Evolutionary conservation across 1,140 invertebrate species (phyloP), one percentile per base, ranked within the genome.

Genomic region (Zaprionus kolodkinae): DNA sequence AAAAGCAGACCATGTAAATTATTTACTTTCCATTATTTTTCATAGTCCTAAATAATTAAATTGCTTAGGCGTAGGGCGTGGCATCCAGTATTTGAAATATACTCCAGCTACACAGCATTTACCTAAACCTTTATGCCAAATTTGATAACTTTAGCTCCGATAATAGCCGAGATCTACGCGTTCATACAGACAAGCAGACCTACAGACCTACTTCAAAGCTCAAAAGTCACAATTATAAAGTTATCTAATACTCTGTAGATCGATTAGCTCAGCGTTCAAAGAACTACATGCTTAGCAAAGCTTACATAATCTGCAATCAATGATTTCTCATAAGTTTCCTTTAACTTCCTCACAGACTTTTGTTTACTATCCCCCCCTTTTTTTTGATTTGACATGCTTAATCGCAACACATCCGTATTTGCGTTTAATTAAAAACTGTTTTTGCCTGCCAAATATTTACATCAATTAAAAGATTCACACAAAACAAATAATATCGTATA

Each of bases 361-460:
- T 2, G n/a, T n/a, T 21, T 21, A 21, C 13, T 12, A 48, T 9
- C 45, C 10, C n/a, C 45, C n/a, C 21, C 21, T 21, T 21, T 15
- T 48, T 38, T 15, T 48, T 38, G 52, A 50, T 81, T 72, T 78
- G 76, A 67, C 68, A 82, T 65, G 68, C 65, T 72, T 68, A 73
- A 71, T 72, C 45, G 68, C 65, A 61, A 38, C 27, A 40, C 57
- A 76, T 56, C 60, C 43, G 68, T 89, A 67, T 89, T 88, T 87
- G 77, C 70, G 17, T 78, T 87, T 89, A 89, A 87, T 87, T 89
- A 87, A 84, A 82, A 78, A 83, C 11, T 88, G 76, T 88, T 83
- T 78, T 84, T 65, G 21, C 43, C 57, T 57, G 50, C 52, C 78
- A 83, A 87, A 87, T 88, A 88, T 87, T 87, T 75, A 78, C 85